phyloP scores from a whole-genome alignment of 2,888 invertebrate genomes.

The Pelosia muscerda region DNA sequence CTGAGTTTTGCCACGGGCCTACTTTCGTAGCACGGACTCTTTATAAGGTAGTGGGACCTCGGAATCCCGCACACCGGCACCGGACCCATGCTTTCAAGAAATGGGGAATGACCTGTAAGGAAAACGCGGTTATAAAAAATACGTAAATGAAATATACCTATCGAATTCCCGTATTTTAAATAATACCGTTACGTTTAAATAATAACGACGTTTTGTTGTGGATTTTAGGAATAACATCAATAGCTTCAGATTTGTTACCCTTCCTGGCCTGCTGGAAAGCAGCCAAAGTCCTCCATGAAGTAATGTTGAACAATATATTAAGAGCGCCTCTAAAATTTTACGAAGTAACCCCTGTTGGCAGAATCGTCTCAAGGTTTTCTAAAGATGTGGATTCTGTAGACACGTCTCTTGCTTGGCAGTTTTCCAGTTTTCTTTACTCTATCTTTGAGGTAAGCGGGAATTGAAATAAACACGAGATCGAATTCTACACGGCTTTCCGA shows the following conservation, averaged over 20 bases:
- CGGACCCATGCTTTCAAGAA: no score
- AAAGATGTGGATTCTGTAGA: constrained; percentile 92
- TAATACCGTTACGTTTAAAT: not conserved
- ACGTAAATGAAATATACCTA: not conserved
- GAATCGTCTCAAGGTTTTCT: constrained; percentile 91
- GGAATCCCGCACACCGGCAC: no score
- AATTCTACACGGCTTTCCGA: not conserved
- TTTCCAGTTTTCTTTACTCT: constrained; percentile 89
- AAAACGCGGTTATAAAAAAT: no score
- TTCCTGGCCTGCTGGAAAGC: constrained; percentile 90
- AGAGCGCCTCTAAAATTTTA: constrained; percentile 91
- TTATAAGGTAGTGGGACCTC: no score
- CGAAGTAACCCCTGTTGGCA: constrained; percentile 92
- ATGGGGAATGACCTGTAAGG: no score
- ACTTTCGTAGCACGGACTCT: no score
- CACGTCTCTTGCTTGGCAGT: constrained; percentile 88
- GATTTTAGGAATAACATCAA: constrained; percentile 89
- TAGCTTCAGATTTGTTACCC: constrained; percentile 89
- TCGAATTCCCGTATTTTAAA: no score
- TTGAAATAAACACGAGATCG: not conserved
- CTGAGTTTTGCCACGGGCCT: no score
- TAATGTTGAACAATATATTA: constrained; percentile 88
- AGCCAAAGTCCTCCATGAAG: constrained; percentile 87
- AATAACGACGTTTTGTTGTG: not conserved
- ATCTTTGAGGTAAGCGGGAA: constrained; percentile 88